A percentile compares a stretch with the other conserved stretches of the same genome.
phyloP scores from a whole-genome alignment of 2,113 vertebrate genomes.

The Camelus dromedarius region DNA sequence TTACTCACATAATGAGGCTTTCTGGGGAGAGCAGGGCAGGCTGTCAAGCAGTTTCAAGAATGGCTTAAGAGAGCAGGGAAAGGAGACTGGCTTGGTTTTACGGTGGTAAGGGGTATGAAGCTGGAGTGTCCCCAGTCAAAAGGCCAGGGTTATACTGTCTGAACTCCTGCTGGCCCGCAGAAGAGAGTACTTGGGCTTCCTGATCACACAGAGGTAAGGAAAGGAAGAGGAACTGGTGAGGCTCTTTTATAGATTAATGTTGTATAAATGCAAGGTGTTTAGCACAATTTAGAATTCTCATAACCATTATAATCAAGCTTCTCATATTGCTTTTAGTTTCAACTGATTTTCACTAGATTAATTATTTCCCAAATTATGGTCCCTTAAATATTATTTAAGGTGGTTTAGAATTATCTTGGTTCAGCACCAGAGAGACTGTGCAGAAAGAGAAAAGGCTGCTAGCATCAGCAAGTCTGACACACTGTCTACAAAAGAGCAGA shows the following conservation, averaged over 20 bases:
- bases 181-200: not conserved
- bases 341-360: not conserved
- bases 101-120: not conserved
- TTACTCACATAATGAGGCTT: not conserved
- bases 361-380: not conserved
- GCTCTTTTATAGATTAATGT: not conserved
- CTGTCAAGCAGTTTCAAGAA: not conserved
- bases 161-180: not conserved
- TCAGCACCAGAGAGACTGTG: constrained; percentile 4
- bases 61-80: not conserved
- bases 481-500: not conserved
- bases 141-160: not conserved
- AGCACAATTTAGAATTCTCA: constrained; percentile 24
- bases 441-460: not conserved
- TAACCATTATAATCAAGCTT: not conserved
- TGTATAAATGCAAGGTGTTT: not conserved
- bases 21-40: not conserved
- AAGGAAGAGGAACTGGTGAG: not conserved
- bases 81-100: not conserved
- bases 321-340: not conserved
- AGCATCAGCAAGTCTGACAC: not conserved
- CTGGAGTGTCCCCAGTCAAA: not conserved
- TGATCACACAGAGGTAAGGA: not conserved
- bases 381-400: not conserved
- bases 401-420: not conserved